These are phyloP conservation scores for Cephus runcator DNA, from an alignment of 2,888 invertebrate genomes.

Conservation along the genomic window DNA sequence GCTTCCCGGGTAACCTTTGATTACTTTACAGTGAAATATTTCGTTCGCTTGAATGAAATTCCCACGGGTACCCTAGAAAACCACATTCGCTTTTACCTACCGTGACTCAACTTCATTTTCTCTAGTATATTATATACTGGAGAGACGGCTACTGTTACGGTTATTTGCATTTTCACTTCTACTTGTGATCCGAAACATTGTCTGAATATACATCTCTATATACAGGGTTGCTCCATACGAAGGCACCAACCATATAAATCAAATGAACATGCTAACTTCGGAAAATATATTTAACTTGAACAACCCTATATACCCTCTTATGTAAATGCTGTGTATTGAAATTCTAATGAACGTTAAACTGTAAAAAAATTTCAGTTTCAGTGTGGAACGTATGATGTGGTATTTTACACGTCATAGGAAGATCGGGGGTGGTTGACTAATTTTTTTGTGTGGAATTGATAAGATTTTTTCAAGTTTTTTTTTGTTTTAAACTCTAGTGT, in stretches of 20 bases:
- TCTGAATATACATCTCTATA: neutral
- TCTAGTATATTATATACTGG: neutral
- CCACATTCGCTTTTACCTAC: neutral
- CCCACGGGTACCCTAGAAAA: neutral
- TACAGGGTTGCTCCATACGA: neutral
- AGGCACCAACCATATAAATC: neutral
- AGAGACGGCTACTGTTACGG: neutral
- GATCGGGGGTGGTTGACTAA: too few relatives aligned
- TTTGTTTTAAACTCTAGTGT: too few relatives aligned
- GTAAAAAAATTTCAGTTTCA: neutral
- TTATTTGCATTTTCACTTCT: neutral
- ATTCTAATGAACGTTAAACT: neutral
- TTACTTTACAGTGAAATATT: neutral
- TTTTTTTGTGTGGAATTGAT: too few relatives aligned
- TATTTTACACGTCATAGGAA: neutral
- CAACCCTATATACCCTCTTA: neutral
- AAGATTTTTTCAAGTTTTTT: too few relatives aligned
- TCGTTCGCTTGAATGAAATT: neutral
- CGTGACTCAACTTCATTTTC: neutral
- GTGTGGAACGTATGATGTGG: neutral
- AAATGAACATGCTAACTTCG: neutral
- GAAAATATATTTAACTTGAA: neutral
- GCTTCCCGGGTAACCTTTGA: neutral
- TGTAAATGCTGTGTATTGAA: neutral
- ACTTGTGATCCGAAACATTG: neutral